Base-by-base conservation (phyloP, 1,140 invertebrate species). In the Littorina saxatilis region DNA sequence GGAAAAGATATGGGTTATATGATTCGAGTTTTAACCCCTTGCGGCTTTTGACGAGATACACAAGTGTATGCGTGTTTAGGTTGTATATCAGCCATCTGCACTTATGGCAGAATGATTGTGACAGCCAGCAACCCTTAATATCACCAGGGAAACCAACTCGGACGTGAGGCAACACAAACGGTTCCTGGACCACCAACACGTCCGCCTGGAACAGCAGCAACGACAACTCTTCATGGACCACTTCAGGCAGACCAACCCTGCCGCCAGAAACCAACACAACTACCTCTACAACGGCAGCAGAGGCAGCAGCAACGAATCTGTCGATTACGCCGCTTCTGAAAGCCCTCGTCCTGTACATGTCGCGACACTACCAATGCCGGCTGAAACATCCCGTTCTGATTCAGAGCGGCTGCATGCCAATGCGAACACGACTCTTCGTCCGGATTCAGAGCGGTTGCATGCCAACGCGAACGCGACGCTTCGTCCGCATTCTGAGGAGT, bases 131-230 rank as follows among this genome's bases (percentile, higher is more conserved):
- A n/a, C n/a, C n/a, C n/a, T n/a, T n/a, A n/a, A n/a, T n/a, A n/a
- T 58, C 15, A 1, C 13, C 75, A 78, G 75, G n/a, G 32, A 40
- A 5, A 77, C 84, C 5, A 83, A 84, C 63, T 55, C 52, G 23
- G 84, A 88, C 55, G 84, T 88, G 0, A 83, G 79, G 13, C 73
- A 79, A 43, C 87, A 88, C 73, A 72, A 85, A 39, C 40, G 83
- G 50, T 78, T 74, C 70, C 72, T 87, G 1, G 43, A 82, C 9
- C 80, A 79, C 39, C 85, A 87, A 17, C 76, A 81, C 58, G 47
- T 76, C 7, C 50, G 82, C 43, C 61, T 85, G 17, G 85, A 85
- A 29, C 80, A 83, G 74, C 81, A 87, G 2, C 81, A 87, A 61
- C 74, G 86, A 43, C 82, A 83, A 35, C 72, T n/a, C 20, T 52